Evolutionary conservation across 2,113 vertebrate species (phyloP), one percentile per base, ranked within the genome.

Genomic region (Nerophis lumbriciformis): DNA sequence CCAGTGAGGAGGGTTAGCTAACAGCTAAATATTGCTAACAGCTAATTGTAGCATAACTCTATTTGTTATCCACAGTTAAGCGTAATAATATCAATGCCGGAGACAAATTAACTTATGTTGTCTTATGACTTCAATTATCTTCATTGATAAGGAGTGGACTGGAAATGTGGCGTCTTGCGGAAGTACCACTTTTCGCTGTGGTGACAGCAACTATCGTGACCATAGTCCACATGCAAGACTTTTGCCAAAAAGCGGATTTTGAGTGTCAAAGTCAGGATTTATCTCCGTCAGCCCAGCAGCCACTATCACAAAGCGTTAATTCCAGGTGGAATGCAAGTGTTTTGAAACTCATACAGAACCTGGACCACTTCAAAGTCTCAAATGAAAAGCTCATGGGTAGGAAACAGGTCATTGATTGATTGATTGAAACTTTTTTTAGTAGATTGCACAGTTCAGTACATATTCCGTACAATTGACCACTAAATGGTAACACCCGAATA

Each of bases 281-380:
- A 0, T 50, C 6, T 19, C 8, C 16, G 15, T 50, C 49, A n/a
- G 7, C 16, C 16, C 49, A 9, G 39, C 39, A 42, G 39, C 8
- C 39, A 6, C 39, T 8, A 9, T 8, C 39, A 42, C 39, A 42
- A 42, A 42, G 8, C 7, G 2, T 42, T 3, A 42, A 42, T 42
- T 66, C 62, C 52, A 75, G 65, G 49, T 74, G 75, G 73, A 75
- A 59, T 50, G 8, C 1, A 4, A 79, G 35, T 16, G 38, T 9
- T 16, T 69, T 65, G 44, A 53, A 69, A 48, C 72, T 75, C 19
- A 38, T 48, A 8, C 63, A 54, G 5, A 9, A 64, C 57, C 36
- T 88, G 48, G 67, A 64, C 74, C 84, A 84, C 62, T 86, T 84
- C 58, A 78, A 63, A 70, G 83, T 89, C 56, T 69, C 83, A 58